Conservation (phyloP, 1,140 invertebrate species). For the Ridgeia piscesae region DNA sequence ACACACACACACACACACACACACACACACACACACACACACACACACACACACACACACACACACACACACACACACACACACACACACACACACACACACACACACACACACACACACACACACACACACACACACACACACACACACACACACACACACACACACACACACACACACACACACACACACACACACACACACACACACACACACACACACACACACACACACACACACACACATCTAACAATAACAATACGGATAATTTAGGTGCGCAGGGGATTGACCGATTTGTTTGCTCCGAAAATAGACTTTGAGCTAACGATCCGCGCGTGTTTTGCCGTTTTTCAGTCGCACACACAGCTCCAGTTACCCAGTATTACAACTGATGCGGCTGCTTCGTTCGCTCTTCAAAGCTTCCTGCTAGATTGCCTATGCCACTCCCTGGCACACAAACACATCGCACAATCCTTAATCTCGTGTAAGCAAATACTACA, state of each 20-base stretch:
- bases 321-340: not conserved
- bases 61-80: not conserved
- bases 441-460: conserved; percentile 2
- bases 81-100: conserved; percentile 11
- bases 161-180: conserved; percentile 18
- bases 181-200: conserved; percentile 29
- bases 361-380: not conserved
- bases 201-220: conserved; percentile 30
- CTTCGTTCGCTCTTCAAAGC: conserved; percentile 3
- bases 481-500: conserved; percentile 7
- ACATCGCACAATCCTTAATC: not conserved
- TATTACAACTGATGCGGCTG: not conserved
- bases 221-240: conserved; percentile 28
- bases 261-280: not conserved
- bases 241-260: conserved; percentile 11
- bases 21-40: no score
- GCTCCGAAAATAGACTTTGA: not conserved
- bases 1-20: no score
- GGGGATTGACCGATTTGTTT: not conserved
- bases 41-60: not conserved
- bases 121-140: not conserved
- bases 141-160: conserved; percentile 22
- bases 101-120: no score
- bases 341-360: not conserved
- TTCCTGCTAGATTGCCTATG: not conserved